phyloP scores from a whole-genome alignment of 2,888 invertebrate species.

The Hyalella azteca region DNA sequence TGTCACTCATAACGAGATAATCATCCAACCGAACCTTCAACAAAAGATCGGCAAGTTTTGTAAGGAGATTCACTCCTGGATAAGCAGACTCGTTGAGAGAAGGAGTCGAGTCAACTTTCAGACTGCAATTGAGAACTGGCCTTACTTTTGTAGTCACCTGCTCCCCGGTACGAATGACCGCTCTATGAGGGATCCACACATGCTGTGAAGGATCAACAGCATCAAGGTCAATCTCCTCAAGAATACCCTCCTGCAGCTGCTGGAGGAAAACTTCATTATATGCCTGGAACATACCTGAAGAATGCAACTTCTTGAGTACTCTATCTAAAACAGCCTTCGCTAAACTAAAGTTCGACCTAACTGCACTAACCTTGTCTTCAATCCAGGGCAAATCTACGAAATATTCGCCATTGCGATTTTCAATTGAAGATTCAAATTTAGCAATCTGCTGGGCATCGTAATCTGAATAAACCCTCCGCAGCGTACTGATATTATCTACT shows the following conservation, averaged over 20 bases:
- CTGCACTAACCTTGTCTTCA: not conserved
- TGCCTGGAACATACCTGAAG: not conserved
- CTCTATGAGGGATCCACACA: conserved; percentile 4
- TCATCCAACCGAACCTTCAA: not conserved
- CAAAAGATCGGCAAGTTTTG: not conserved
- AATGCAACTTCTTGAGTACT: not conserved
- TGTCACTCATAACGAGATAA: not conserved
- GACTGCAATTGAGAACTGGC: conserved; percentile 19
- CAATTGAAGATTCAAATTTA: not conserved
- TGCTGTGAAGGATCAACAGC: not conserved
- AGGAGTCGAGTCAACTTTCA: not conserved
- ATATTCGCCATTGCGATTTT: not conserved
- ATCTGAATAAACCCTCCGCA: no score
- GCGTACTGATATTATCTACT: no score
- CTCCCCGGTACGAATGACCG: not conserved
- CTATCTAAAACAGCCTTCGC: not conserved
- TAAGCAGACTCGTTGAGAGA: conserved; percentile 28
- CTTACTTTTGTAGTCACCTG: conserved; percentile 29
- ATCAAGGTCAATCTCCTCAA: not conserved
- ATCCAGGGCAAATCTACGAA: not conserved
- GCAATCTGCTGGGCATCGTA: not conserved
- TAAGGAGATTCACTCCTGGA: conserved; percentile 2
- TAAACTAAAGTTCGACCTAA: not conserved
- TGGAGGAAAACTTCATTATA: not conserved
- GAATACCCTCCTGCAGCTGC: not conserved